Evolutionary conservation across 2,113 vertebrate species (phyloP), one percentile per base, ranked within the genome.

Genomic region (Tragulus kanchil): DNA sequence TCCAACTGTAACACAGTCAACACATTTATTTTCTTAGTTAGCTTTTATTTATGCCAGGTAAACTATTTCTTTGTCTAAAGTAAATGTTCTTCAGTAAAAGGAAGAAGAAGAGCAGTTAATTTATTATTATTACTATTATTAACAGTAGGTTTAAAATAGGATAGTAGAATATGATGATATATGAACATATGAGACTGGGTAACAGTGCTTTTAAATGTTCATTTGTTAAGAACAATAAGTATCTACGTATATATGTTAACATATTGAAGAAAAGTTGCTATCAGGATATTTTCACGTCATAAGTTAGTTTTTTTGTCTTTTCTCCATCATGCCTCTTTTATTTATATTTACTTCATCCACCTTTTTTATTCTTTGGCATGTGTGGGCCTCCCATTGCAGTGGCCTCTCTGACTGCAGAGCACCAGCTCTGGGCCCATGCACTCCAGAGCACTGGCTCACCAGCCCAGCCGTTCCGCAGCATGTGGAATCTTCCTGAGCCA

Each of bases 41-140:
- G 82, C 64, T 86, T 95, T 28, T 65, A 89, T 77, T 92, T 89
- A 61, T 25, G 23, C 50, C 58, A 93, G 69, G 8, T 59, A 65
- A 86, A 87, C 21, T 61, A 36, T 11, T 50, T 94, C 95, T 83
- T 56, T 59, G 4, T 62, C 91, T 58, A 88, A 96, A 89, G 52
- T 56, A 94, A 82, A 69, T 45, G 17, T 54, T 93, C 69, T 94
- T 71, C 28, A 67, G 36, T 71, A 25, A 48, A 79, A 83, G 73
- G 73, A 92, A 48, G 14, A 10, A 16, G 42, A 21, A 8, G 48
- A 54, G 16, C 0, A 31, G 3, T 36, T 12, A 56, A 64, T n/a
- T 91, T 91, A 84, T 11, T 36, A 78, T 8, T 65, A 56, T 91
- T 91, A 84, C 8, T 36, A 78, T 8, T 65, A 56, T 25, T 36